A percentile compares a stretch with the other conserved stretches of the same genome.
Evolutionary conservation across 1,140 invertebrate genomes (phyloP).

Genomic region (Pseudomyrmex dendroicus): DNA sequence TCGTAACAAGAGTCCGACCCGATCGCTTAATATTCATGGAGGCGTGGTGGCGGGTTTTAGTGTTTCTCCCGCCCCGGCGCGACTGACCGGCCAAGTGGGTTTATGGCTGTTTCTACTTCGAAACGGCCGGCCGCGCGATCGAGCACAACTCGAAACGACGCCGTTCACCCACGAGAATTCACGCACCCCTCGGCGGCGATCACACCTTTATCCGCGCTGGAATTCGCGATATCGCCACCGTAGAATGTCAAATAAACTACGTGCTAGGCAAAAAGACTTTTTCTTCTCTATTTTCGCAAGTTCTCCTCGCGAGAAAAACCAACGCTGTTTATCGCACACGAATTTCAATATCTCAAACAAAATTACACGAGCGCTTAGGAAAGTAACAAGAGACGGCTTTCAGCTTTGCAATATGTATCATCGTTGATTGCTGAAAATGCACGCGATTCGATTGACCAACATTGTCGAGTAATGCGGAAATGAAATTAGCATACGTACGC

Average conservation of each 20-base stretch:
- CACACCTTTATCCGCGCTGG: not conserved
- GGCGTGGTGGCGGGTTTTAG: conserved; percentile 39
- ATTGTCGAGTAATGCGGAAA: not conserved
- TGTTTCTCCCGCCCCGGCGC: conserved; percentile 29
- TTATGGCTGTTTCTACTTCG: conserved; percentile 65
- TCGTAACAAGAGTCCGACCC: conserved; percentile 61
- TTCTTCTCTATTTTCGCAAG: not conserved
- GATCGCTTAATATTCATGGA: conserved; percentile 76
- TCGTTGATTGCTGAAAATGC: conserved; percentile 31
- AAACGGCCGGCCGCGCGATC: conserved; percentile 51
- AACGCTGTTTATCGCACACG: not conserved
- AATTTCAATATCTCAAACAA: too few species aligned
- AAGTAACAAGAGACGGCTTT: not conserved
- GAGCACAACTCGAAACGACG: conserved; percentile 12
- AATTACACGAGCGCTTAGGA: not conserved
- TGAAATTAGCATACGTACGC: not conserved
- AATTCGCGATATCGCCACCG: not conserved
- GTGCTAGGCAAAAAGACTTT: too few species aligned
- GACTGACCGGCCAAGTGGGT: conserved; percentile 43
- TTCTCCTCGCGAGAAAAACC: not conserved
- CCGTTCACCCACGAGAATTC: conserved; percentile 8
- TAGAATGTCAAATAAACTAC: not conserved
- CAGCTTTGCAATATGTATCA: not conserved
- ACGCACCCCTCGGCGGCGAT: not conserved
- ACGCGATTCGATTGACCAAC: not conserved